Base-by-base conservation (phyloP, 1,140 invertebrate species). In the Polyergus mexicanus region DNA sequence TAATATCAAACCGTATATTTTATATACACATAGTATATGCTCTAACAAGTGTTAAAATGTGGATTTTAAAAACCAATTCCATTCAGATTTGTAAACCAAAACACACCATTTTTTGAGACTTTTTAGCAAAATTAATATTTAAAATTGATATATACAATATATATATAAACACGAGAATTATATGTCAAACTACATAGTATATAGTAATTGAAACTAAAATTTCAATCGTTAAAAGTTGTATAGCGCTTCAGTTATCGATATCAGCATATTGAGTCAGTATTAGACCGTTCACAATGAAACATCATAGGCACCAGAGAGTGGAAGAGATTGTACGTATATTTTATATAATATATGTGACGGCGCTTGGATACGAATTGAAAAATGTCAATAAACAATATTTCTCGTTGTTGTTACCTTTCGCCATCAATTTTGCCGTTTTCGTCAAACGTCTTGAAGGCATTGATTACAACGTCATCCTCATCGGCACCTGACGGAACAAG, bases 391-490 rank as follows among this genome's bases (percentile, higher is more conserved):
- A 47, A 44, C 35, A 35, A 47, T 41, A 28, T 68, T 54, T 32
- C 5, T 74, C 10, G 2, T 19, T 35, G 32, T 63, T 63, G 47
- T 25, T 65, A 97, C 96, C 95, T 97, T 94, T 98, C 98, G 88
- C 97, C 97, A 95, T 98, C 97, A 95, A 98, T 98, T 96, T 97
- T 97, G 95, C 98, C 98, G 86, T 97, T 97, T 47, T 97, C 97
- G 95, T 99, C 99, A 96, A 99, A 99, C 95, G 98, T 98, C 95
- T 97, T 98, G 97, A 99, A 99, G 92, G 99, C 98, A 94, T 97
- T 97, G 95, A 98, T 97, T 92, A 99, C 98, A 91, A 98, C 98
- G 74, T 99, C 98, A 94, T 99, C 99, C 84, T 99, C 98, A 95
- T 99, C 99, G 90, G 97, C 96, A 89, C 96, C 96, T 96, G 54